Evolutionary conservation across 2,797 vertebrate species (phyloP), one percentile per base, ranked within the genome.

Genomic region (Liasis olivaceus): DNA sequence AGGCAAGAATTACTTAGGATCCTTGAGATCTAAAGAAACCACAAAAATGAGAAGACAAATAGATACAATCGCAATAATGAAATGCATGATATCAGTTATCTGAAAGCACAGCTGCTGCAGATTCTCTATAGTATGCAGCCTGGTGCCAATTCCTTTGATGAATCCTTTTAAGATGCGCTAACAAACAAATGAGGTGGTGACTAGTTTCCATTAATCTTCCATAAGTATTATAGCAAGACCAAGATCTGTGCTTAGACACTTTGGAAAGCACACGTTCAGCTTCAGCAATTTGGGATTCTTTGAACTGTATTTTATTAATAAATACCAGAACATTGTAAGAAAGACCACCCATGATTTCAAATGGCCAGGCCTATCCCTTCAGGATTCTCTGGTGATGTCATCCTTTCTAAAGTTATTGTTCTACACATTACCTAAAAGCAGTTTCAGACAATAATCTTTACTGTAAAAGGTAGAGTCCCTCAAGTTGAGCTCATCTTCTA

Each of bases 161-260:
- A 96, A 95, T 96, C 93, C 88, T 93, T 96, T 97, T 95, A 94
- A 3, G 72, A 92, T 95, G 63, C 36, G n/a, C 89, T 94, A 95
- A 88, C 95, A 96, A 96, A 97, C 95, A 96, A 97, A 97, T 96
- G 96, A 97, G 93, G 93, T 96, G 96, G 94, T 96, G 94, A 96
- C 95, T 95, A 95, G 85, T 95, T 97, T 91, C 93, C 91, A 96
- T 97, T 93, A 95, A 96, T 97, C 96, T 96, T 95, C 91, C 89
- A 89, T 66, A 95, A 95, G 93, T 94, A 95, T 90, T 69, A 93
- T 93, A 92, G 92, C 91, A 95, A 96, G 88, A 84, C 60, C 85
- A 94, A 94, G 64, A 85, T 94, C 95, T 96, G 95, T 94, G 85
- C 94, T 51, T 94, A 94, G 93, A 47, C 56, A 42, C 85, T 94